Conservation (phyloP, 2,797 vertebrate genomes). For the Takifugu rubripes region DNA sequence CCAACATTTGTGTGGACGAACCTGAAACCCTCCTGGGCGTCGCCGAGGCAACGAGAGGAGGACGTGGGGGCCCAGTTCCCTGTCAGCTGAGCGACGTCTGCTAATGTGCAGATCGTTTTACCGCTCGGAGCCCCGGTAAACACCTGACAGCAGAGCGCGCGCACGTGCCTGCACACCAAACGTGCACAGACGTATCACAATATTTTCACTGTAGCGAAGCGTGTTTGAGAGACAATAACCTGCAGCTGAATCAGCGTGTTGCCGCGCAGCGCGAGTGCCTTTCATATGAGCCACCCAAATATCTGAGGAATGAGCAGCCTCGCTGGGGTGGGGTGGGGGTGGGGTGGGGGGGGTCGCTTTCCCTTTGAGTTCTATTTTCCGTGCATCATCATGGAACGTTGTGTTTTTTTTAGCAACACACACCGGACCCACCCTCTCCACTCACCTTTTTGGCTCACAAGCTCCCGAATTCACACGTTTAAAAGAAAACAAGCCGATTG, state of each 20-base stretch:
- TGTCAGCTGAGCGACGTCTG: constrained; percentile 10
- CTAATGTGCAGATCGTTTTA: constrained; percentile 36
- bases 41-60: no score
- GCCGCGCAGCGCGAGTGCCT: constrained; percentile 60
- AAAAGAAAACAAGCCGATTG: constrained; percentile 7
- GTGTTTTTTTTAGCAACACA: background rate
- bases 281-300: constrained; percentile 51
- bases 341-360: background rate
- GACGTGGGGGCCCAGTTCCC: background rate
- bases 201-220: constrained; percentile 76
- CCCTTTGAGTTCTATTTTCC: constrained; percentile 1
- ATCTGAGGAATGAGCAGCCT: constrained; percentile 53
- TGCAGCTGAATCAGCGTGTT: constrained; percentile 80
- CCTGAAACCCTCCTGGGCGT: background rate
- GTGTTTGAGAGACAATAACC: constrained; percentile 76
- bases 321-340: constrained; percentile 27
- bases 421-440: constrained; percentile 5
- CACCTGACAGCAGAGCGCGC: constrained; percentile 22
- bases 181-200: constrained; percentile 81
- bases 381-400: background rate
- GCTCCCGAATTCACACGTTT: constrained; percentile 12
- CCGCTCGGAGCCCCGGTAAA: constrained; percentile 26
- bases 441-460: constrained; percentile 19
- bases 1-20: constrained; percentile 11
- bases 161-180: constrained; percentile 48